These are phyloP conservation scores for Remorina albescens DNA, from an alignment of 2,797 vertebrate genomes.

Conservation along the genomic window DNA sequence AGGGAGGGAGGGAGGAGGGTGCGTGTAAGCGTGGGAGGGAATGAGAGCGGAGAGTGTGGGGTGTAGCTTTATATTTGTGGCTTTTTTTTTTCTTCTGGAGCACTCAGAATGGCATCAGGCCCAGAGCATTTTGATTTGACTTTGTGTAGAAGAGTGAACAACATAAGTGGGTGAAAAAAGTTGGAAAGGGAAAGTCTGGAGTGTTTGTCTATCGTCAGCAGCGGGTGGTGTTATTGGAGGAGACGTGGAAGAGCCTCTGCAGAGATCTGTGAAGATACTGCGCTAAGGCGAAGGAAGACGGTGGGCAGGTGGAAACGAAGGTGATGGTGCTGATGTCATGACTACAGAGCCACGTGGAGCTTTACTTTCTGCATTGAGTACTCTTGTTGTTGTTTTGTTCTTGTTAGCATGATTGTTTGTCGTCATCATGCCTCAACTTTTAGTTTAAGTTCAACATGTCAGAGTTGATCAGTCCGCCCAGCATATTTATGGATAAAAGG, in stretches of 20 bases:
- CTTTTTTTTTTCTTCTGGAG: slow-evolving; percentile 27
- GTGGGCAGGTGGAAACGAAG: neutral
- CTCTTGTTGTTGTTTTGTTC: slow-evolving; percentile 1
- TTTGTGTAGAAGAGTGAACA: slow-evolving; percentile 57
- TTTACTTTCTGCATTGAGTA: slow-evolving; percentile 9
- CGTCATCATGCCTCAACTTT: neutral
- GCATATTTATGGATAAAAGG: neutral
- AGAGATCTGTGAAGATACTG: slow-evolving; percentile 43
- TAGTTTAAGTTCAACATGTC: neutral
- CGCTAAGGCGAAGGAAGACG: slow-evolving; percentile 25
- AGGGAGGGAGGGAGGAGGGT: slow-evolving; percentile 52
- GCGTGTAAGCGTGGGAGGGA: slow-evolving; percentile 60
- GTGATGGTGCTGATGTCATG: slow-evolving; percentile 40
- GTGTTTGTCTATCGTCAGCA: slow-evolving; percentile 47
- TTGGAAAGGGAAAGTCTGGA: neutral
- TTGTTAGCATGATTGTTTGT: slow-evolving; percentile 8
- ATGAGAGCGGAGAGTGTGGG: slow-evolving; percentile 41
- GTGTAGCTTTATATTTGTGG: slow-evolving; percentile 49
- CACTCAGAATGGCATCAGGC: slow-evolving; percentile 51
- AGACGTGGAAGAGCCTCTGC: slow-evolving; percentile 38
- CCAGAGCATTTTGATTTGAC: slow-evolving; percentile 72
- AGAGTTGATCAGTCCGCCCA: neutral
- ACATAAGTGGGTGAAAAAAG: slow-evolving; percentile 24
- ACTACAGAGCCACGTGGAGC: slow-evolving; percentile 44
- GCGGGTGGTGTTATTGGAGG: slow-evolving; percentile 45